Evolutionary conservation across 1,140 invertebrate species (phyloP).

Genomic region (Sarcophaga peregrina): DNA sequence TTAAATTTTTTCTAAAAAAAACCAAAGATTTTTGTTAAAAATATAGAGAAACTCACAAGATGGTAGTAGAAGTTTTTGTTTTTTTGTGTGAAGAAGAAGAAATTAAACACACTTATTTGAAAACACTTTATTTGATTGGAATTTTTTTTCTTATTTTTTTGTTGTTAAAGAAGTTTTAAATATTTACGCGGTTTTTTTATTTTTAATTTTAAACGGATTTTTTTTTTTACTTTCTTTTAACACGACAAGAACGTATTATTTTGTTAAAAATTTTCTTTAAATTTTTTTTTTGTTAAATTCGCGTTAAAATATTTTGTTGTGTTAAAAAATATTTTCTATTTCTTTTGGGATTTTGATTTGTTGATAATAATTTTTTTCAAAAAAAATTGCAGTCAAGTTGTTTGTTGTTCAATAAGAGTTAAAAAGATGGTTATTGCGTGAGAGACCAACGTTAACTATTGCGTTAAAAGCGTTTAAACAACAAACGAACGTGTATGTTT

Average conservation of each 20-base stretch:
- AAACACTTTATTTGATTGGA: too few species aligned
- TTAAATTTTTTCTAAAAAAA: not conserved
- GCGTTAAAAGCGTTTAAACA: constrained; percentile 24
- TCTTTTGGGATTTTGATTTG: not conserved
- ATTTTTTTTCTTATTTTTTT: too few species aligned
- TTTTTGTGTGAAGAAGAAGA: too few species aligned
- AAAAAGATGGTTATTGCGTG: constrained; percentile 13
- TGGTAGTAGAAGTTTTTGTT: not conserved
- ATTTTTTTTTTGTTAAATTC: not conserved
- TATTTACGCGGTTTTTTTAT: not conserved
- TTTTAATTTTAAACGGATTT: not conserved
- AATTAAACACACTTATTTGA: too few species aligned
- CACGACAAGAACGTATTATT: not conserved
- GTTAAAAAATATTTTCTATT: not conserved
- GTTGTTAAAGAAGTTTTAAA: too few species aligned
- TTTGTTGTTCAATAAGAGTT: not conserved
- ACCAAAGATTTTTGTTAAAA: not conserved
- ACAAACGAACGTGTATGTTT: not conserved
- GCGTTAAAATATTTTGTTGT: not conserved
- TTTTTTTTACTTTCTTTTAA: not conserved
- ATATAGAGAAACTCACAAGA: constrained; percentile 9
- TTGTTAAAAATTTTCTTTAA: not conserved
- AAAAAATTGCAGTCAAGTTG: not conserved
- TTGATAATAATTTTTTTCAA: not conserved
- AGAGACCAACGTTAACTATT: constrained; percentile 26